A percentile compares a stretch with the other conserved stretches of the same genome.
Evolutionary conservation across 2,797 vertebrate genomes (phyloP).

Genomic region (Enteromius radiatus): DNA sequence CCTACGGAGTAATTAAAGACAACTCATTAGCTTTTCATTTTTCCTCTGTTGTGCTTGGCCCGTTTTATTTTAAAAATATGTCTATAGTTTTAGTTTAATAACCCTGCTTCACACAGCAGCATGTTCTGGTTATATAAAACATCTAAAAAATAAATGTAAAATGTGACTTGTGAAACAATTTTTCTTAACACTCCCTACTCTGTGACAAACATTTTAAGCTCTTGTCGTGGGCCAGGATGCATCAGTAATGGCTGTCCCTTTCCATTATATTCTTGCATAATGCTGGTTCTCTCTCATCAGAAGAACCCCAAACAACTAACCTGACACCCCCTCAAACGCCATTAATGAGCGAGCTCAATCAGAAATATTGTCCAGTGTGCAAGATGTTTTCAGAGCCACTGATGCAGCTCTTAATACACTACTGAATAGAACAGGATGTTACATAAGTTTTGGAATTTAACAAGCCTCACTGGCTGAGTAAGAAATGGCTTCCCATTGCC

Average conservation of each 20-base stretch:
- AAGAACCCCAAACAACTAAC: not conserved
- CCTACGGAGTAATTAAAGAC: not conserved
- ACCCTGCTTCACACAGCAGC: no score
- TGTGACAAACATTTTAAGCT: not conserved
- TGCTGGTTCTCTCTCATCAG: not conserved
- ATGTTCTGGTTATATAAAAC: no score
- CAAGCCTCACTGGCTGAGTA: conserved; percentile 56
- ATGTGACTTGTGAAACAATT: not conserved
- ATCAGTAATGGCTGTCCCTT: not conserved
- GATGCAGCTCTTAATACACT: conserved; percentile 55
- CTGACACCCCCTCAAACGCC: not conserved
- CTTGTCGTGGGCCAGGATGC: not conserved
- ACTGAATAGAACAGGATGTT: conserved; percentile 62
- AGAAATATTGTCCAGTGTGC: conserved; percentile 10
- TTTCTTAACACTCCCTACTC: not conserved
- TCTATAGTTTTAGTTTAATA: not conserved
- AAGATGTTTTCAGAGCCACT: conserved; percentile 53
- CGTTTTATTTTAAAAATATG: not conserved
- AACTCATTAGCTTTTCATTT: not conserved
- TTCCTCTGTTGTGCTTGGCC: not conserved
- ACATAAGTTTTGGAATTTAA: conserved; percentile 58
- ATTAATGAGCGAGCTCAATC: not conserved
- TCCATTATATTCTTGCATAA: not conserved
- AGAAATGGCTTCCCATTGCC: conserved; percentile 51
- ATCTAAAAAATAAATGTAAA: not conserved